Percentiles rank a stretch among this genome's conserved stretches.
Conservation (phyloP, 2,797 vertebrate species). For the Coilia nasus region DNA sequence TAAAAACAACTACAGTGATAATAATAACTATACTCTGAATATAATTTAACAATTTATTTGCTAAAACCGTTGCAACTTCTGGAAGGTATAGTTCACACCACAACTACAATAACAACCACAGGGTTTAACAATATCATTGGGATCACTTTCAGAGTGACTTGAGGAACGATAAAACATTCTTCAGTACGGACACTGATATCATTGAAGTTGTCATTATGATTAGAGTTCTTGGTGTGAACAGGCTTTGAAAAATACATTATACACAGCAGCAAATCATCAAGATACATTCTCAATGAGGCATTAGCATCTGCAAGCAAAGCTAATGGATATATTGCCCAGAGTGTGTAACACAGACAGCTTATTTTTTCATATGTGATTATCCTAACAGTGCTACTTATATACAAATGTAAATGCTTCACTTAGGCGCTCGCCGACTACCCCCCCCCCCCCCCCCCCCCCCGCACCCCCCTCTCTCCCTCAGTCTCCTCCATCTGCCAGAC, state of each 20-base stretch:
- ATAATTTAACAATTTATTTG: too few relatives aligned
- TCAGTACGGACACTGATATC: too few relatives aligned
- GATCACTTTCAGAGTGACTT: too few relatives aligned
- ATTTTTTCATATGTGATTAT: slow-evolving; percentile 80
- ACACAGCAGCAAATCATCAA: neutral
- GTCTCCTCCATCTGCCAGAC: slow-evolving; percentile 99
- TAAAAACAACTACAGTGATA: too few relatives aligned
- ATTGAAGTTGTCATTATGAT: too few relatives aligned
- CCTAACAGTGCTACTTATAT: slow-evolving; percentile 87
- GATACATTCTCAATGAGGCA: slow-evolving; percentile 61
- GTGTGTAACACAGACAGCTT: slow-evolving; percentile 78
- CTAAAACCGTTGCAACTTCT: too few relatives aligned
- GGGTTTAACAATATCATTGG: too few relatives aligned
- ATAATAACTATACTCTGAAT: too few relatives aligned
- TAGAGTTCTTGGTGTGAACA: too few relatives aligned
- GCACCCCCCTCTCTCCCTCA: slow-evolving; percentile 63
- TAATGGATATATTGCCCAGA: slow-evolving; percentile 74
- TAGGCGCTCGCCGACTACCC: slow-evolving; percentile 62
- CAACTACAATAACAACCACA: too few relatives aligned
- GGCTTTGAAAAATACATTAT: neutral
- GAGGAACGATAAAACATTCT: too few relatives aligned
- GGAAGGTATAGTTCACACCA: too few relatives aligned
- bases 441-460: slow-evolving; percentile 43
- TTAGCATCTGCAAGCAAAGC: slow-evolving; percentile 75
- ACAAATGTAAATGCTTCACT: slow-evolving; percentile 91